Evolutionary conservation across 2,113 vertebrate genomes (phyloP), one percentile per base, ranked within the genome.

Genomic region (Semnornis frantzii): DNA sequence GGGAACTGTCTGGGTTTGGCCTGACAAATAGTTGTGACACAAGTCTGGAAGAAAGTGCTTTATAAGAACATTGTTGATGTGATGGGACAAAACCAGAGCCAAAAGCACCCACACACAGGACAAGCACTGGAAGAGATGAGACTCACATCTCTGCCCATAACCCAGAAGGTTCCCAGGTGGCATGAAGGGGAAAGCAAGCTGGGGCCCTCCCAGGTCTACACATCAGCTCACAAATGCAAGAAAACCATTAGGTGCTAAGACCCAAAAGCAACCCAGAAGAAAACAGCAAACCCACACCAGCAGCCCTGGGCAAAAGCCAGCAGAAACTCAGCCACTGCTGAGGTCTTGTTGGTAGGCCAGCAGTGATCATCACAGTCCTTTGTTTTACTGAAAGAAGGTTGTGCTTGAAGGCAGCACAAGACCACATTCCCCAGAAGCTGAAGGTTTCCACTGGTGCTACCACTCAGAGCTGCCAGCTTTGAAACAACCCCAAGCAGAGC

Each of bases 91-190:
- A 34, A 44, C 0, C 2, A 59, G 46, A 70, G 28, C 13, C 52
- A 27, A 4, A 2, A 42, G 15, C 2, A 2, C 2, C 60, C 70
- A 70, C 42, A 7, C 31, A 8, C 24, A 14, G 73, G 30, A 19
- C 8, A 4, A 18, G 44, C 6, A 9, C 0, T 34, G 30, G 50
- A 17, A 69, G 16, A 0, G 1, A 3, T 23, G 52, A 71, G 76
- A 44, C 15, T 8, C 74, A 39, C 58, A 8, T 16, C 57, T 30
- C 30, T 42, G 64, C 28, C 37, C 63, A 65, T 65, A 42, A 39
- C 25, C 34, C 82, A 28, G 63, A 1, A 9, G 44, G 27, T 27
- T 27, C 33, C 58, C 46, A 46, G 65, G 37, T 21, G 20, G 20
- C 0, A 0, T 30, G 17, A 48, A 63, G 8, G 24, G 31, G 11